Evolutionary conservation across 2,113 vertebrate species (phyloP).

Genomic region (Ramphastos sulfuratus): DNA sequence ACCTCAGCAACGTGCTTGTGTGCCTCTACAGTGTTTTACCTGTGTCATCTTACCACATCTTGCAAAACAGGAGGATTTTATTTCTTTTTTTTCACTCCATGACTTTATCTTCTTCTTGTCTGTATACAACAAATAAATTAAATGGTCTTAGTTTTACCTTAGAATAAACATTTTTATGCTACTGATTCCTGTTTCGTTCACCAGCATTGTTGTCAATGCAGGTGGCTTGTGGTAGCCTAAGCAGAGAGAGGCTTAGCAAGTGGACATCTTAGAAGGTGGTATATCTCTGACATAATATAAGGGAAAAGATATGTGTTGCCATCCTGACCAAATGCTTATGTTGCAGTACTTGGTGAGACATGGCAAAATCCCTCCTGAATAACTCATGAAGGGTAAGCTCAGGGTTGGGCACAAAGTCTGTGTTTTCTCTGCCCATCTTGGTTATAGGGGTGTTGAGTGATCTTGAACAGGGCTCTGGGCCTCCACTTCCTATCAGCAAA

Average conservation of each 20-base stretch:
- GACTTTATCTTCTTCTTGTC: neutral
- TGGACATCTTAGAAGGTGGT: neutral
- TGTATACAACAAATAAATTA: neutral
- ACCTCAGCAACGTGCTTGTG: neutral
- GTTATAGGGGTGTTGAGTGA: neutral
- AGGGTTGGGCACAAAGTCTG: neutral
- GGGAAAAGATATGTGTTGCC: neutral
- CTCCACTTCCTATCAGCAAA: neutral
- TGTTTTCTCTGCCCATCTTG: conserved; percentile 16
- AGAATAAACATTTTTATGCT: neutral
- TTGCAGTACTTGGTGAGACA: neutral
- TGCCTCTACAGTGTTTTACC: neutral
- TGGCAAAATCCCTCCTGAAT: neutral
- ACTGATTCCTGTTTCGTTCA: neutral
- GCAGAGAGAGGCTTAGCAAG: neutral
- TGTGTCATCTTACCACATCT: neutral
- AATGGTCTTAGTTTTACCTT: neutral
- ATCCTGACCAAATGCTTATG: neutral
- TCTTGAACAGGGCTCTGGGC: neutral
- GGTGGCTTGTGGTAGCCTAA: neutral
- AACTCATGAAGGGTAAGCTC: neutral
- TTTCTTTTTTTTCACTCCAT: neutral
- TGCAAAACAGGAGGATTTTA: neutral
- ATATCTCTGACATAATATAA: neutral
- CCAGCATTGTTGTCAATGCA: neutral